Evolutionary conservation across 2,113 vertebrate species (phyloP).

Genomic region (Sylvia atricapilla): DNA sequence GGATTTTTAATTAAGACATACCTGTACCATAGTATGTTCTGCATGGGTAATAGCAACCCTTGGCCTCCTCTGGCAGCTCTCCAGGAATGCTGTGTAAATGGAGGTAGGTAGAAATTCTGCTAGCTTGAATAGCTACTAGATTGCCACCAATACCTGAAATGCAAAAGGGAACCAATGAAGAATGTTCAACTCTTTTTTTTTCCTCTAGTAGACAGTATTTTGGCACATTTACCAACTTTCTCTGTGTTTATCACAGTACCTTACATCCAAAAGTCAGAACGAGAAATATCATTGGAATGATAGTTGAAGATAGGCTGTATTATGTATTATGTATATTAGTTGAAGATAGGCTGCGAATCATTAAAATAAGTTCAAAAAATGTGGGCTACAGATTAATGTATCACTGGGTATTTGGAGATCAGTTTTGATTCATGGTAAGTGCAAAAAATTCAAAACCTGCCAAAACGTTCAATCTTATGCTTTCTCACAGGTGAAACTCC

Average conservation of each 20-base stretch:
- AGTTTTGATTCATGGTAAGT: neutral
- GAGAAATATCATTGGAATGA: neutral
- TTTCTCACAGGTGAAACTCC: neutral
- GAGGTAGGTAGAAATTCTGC: constrained; percentile 95
- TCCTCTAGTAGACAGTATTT: neutral
- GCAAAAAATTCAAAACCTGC: neutral
- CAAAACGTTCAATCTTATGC: neutral
- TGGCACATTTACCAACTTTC: neutral
- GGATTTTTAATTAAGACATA: constrained; percentile 35
- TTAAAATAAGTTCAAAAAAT: neutral
- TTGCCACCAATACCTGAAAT: constrained; percentile 94
- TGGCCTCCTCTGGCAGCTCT: constrained; percentile 88
- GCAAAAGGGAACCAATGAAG: neutral
- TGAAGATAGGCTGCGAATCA: neutral
- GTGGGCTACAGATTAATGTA: neutral
- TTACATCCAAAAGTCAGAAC: neutral
- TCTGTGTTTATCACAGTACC: neutral
- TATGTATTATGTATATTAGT: neutral
- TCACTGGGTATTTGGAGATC: neutral
- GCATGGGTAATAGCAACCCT: constrained; percentile 89
- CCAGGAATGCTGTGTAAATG: constrained; percentile 90
- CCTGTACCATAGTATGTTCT: constrained; percentile 91
- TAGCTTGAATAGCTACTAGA: constrained; percentile 96
- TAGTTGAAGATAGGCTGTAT: neutral
- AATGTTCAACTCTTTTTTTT: neutral